These are phyloP conservation scores for Timema podura DNA, from an alignment of 2,888 invertebrate genomes.

Conservation along the genomic window DNA sequence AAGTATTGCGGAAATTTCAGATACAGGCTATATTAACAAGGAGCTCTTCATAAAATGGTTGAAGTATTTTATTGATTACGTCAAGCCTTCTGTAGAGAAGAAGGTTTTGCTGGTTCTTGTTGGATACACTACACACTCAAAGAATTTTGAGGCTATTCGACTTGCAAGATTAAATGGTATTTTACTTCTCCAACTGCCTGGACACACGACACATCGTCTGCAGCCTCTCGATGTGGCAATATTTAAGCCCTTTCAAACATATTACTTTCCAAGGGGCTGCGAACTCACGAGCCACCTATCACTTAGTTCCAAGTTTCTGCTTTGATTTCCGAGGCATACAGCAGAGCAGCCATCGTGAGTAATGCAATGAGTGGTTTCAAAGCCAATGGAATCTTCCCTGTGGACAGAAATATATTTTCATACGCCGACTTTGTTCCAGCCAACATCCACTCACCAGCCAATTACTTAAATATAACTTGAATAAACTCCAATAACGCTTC, in stretches of 20 bases:
- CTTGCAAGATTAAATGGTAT: conserved; percentile 33
- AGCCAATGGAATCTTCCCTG: conserved; percentile 5
- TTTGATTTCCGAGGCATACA: conserved; percentile 11
- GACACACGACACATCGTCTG: conserved; percentile 13
- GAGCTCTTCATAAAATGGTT: conserved; percentile 45
- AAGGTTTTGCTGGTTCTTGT: conserved; percentile 37
- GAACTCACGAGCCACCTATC: not conserved
- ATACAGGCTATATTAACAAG: conserved; percentile 34
- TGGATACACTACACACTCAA: conserved; percentile 36
- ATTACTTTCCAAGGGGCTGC: conserved; percentile 13
- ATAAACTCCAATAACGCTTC: no score
- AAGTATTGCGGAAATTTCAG: conserved; percentile 27
- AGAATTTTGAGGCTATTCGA: conserved; percentile 35
- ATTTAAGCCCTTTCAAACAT: conserved; percentile 7
- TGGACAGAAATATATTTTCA: not conserved
- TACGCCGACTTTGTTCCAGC: not conserved
- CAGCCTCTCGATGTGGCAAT: conserved; percentile 15
- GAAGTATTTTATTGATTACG: conserved; percentile 31
- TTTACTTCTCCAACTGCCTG: conserved; percentile 13
- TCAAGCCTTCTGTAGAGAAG: conserved; percentile 31
- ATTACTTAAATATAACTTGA: no score
- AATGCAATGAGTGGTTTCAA: conserved; percentile 8
- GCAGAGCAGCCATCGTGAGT: not conserved
- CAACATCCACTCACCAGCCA: not conserved
- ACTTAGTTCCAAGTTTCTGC: conserved; percentile 8